Percentiles rank a stretch among this genome's conserved stretches.
Conservation (phyloP, 2,888 invertebrate species). For the Agonopterix alstromeriana region DNA sequence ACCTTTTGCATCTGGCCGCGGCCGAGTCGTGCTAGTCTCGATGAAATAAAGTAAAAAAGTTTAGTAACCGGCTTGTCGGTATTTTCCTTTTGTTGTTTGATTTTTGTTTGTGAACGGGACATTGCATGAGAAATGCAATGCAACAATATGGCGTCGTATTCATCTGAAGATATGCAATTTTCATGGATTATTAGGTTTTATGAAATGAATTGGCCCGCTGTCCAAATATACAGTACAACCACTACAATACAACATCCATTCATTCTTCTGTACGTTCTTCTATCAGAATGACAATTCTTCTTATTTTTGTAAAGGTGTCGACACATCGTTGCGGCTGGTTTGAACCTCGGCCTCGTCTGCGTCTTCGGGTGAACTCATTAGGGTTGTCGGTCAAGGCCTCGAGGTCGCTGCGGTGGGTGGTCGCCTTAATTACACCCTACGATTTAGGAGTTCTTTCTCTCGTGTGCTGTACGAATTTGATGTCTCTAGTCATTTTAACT, state of each 20-base stretch:
- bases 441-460: slow-evolving; percentile 55
- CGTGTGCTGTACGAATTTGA: slow-evolving; percentile 11
- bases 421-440: slow-evolving; percentile 71
- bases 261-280: not conserved
- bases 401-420: slow-evolving; percentile 71
- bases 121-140: slow-evolving; percentile 74
- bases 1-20: slow-evolving; percentile 41
- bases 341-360: slow-evolving; percentile 17
- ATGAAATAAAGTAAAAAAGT: slow-evolving; percentile 73
- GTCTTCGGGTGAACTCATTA: slow-evolving; percentile 65
- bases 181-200: slow-evolving; percentile 33
- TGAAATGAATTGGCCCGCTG: not conserved
- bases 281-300: not conserved
- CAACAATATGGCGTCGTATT: slow-evolving; percentile 67
- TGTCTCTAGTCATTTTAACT: too few relatives aligned
- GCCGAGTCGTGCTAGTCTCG: slow-evolving; percentile 35
- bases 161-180: slow-evolving; percentile 42
- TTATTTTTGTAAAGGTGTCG: not conserved
- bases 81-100: slow-evolving; percentile 70
- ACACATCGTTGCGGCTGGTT: slow-evolving; percentile 2
- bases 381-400: slow-evolving; percentile 74
- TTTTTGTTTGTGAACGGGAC: slow-evolving; percentile 72
- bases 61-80: slow-evolving; percentile 73
- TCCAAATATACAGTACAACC: too few relatives aligned
- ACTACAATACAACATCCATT: not conserved